These are phyloP conservation scores for Anastrepha ludens DNA, from an alignment of 1,140 invertebrate genomes.

Conservation along the genomic window DNA sequence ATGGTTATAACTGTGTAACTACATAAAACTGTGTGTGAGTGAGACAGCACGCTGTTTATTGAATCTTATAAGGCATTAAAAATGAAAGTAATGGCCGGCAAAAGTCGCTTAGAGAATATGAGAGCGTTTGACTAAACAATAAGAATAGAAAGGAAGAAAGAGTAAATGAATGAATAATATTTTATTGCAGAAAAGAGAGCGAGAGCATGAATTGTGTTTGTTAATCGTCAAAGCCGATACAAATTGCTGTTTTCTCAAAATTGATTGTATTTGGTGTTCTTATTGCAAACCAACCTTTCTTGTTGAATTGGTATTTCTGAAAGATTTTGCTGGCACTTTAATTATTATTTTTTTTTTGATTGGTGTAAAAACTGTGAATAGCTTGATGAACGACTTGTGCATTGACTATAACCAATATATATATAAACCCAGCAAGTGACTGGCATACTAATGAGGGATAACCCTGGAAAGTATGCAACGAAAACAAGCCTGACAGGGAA, in stretches of 20 bases:
- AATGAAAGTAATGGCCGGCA: not conserved
- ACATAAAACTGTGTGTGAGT: not conserved
- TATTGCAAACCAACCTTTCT: not conserved
- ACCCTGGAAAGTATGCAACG: not conserved
- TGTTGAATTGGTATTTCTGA: not conserved
- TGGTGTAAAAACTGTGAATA: not conserved
- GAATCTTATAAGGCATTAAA: conserved; percentile 45
- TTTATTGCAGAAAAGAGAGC: conserved; percentile 9
- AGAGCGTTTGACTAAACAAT: too few species aligned
- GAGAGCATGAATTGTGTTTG: conserved; percentile 25
- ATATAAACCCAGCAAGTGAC: not conserved
- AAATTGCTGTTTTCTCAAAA: conserved; percentile 4
- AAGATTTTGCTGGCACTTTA: not conserved
- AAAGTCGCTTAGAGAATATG: not conserved
- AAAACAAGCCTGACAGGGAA: not conserved
- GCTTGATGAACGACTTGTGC: not conserved
- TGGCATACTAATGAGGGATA: conserved; percentile 16
- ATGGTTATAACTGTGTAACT: conserved; percentile 45
- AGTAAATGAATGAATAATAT: not conserved
- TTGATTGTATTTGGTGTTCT: not conserved
- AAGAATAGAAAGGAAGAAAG: not conserved
- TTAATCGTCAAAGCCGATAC: conserved; percentile 15
- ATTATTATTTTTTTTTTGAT: not conserved
- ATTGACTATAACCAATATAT: not conserved
- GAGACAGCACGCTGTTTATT: not conserved